Conservation (phyloP, 2,113 vertebrate genomes). For the Taurulus bubalis region DNA sequence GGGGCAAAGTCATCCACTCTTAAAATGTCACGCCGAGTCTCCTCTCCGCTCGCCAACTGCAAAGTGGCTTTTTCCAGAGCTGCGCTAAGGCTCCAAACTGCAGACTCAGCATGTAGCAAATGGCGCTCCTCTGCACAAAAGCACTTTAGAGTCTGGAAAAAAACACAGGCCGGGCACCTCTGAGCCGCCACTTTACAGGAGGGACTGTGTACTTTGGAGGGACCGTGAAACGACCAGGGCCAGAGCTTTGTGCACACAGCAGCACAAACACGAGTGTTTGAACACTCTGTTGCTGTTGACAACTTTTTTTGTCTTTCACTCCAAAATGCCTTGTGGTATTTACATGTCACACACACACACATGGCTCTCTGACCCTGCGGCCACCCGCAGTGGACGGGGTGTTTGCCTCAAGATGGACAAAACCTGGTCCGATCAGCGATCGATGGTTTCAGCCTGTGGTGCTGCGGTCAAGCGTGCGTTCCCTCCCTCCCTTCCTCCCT, state of each 20-base stretch:
- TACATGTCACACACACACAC: conserved; percentile 37
- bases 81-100: conserved; percentile 68
- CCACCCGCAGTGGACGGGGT: conserved; percentile 16
- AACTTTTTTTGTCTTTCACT: conserved; percentile 13
- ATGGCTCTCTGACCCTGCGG: conserved; percentile 10
- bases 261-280: conserved; percentile 49
- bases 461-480: conserved; percentile 44
- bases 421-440: conserved; percentile 57
- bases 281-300: conserved; percentile 27
- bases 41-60: conserved; percentile 58
- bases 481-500: conserved; percentile 16
- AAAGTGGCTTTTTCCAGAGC: conserved; percentile 77
- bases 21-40: conserved; percentile 68
- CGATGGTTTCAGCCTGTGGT: conserved; percentile 47
- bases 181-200: conserved; percentile 62
- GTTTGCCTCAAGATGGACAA: conserved; percentile 66
- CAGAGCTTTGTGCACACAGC: conserved; percentile 36
- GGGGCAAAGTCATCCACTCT: conserved; percentile 69
- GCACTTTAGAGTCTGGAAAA: conserved; percentile 78
- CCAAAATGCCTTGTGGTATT: conserved; percentile 41
- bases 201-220: conserved; percentile 62
- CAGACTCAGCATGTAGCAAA: conserved; percentile 82
- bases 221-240: conserved; percentile 52
- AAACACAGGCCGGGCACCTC: conserved; percentile 49
- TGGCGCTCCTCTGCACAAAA: conserved; percentile 76